Percentiles rank a stretch among this genome's conserved stretches.
Evolutionary conservation across 2,797 vertebrate genomes (phyloP).

Genomic region (Lacerta viridis): DNA sequence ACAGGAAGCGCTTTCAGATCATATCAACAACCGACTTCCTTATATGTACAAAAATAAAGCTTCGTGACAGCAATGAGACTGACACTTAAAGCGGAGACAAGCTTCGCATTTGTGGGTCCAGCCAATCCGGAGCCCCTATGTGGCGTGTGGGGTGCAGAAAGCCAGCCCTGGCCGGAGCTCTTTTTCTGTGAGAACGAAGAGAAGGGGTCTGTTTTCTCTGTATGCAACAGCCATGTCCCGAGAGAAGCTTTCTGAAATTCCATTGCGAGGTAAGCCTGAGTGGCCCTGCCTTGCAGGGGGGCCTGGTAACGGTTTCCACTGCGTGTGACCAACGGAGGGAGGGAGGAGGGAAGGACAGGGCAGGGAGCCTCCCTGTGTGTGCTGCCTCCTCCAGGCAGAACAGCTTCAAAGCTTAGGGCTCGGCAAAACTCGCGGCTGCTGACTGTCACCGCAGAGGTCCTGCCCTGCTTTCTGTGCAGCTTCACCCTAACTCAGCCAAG

Average conservation of each 20-base stretch:
- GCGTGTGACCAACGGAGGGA: neutral
- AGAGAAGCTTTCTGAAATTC: constrained; percentile 61
- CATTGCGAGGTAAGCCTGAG: constrained; percentile 72
- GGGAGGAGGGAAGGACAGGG: neutral
- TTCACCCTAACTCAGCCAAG: neutral
- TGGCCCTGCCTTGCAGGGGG: neutral
- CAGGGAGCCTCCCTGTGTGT: neutral
- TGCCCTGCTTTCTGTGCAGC: neutral
- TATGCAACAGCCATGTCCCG: constrained; percentile 55
- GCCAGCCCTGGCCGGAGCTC: neutral
- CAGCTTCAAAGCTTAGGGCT: too few relatives aligned
- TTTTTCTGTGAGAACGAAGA: constrained; percentile 40
- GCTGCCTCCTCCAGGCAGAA: neutral
- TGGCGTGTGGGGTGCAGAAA: constrained; percentile 31
- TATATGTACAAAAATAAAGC: constrained; percentile 83
- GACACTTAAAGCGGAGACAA: constrained; percentile 53
- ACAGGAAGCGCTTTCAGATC: constrained; percentile 89
- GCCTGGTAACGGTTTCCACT: rapidly evolving
- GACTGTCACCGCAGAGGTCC: too few relatives aligned
- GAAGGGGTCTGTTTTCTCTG: constrained; percentile 44
- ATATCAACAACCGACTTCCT: constrained; percentile 90
- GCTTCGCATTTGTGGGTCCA: constrained; percentile 33
- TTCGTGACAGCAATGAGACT: constrained; percentile 66
- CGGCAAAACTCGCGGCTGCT: too few relatives aligned
- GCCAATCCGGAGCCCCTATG: constrained; percentile 37